A percentile compares a stretch with the other conserved stretches of the same genome.
phyloP scores from a whole-genome alignment of 2,113 vertebrate species.

The Nibea albiflora region DNA sequence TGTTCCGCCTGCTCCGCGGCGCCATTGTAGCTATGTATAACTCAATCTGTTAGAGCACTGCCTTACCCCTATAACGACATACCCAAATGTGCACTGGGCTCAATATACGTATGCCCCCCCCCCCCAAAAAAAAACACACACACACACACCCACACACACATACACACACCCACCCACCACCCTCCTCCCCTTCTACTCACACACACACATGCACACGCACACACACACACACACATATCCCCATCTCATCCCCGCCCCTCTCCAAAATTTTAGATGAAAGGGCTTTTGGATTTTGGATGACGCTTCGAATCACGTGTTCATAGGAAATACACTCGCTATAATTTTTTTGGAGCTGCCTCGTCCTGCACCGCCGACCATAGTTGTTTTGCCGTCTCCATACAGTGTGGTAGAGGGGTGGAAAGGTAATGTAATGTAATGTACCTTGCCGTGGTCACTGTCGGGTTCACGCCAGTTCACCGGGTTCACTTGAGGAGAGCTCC shows the following conservation, averaged over 20 bases:
- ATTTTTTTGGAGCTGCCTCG: slow-evolving; percentile 83
- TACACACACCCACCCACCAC: slow-evolving; percentile 61
- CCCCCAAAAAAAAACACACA: too few species aligned
- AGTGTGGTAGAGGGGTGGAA: slow-evolving; percentile 66
- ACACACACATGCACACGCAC: slow-evolving; percentile 27
- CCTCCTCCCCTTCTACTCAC: slow-evolving; percentile 27
- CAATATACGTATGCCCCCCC: slow-evolving; percentile 53
- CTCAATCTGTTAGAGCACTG: slow-evolving; percentile 44
- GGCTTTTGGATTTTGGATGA: slow-evolving; percentile 87
- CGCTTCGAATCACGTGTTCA: slow-evolving; percentile 86
- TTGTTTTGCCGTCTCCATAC: slow-evolving; percentile 80
- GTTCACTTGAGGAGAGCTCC: slow-evolving; percentile 86
- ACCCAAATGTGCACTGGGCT: slow-evolving; percentile 72
- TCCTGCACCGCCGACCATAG: slow-evolving; percentile 81
- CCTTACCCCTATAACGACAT: slow-evolving; percentile 63
- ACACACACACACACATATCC: slow-evolving; percentile 50
- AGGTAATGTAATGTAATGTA: slow-evolving; percentile 80
- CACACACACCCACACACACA: slow-evolving; percentile 25
- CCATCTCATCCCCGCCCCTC: slow-evolving; percentile 79
- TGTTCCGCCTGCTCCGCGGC: slow-evolving; percentile 38
- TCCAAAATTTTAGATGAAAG: slow-evolving; percentile 84
- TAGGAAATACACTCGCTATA: slow-evolving; percentile 86
- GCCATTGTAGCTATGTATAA: slow-evolving; percentile 66
- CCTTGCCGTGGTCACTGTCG: slow-evolving; percentile 82
- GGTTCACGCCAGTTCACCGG: slow-evolving; percentile 84